phyloP scores from a whole-genome alignment of 2,797 vertebrate species.

The Graptemys geographica region DNA sequence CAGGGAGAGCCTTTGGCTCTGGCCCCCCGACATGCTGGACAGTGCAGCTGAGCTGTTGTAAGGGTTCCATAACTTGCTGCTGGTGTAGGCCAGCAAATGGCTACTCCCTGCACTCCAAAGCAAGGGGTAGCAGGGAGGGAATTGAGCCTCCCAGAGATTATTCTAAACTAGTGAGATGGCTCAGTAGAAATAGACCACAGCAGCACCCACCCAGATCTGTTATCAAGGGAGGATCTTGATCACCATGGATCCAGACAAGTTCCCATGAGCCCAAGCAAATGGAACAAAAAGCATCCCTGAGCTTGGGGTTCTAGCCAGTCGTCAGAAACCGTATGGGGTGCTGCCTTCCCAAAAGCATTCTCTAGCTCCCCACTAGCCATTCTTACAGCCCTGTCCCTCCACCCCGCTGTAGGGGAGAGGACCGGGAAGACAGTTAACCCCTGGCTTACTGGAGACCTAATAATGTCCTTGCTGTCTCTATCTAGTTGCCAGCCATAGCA shows the following conservation, averaged over 20 bases:
- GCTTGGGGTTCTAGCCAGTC: fast-evolving
- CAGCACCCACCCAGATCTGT: background rate
- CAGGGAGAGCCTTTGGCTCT: background rate
- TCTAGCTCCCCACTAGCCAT: background rate
- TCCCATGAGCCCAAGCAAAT: background rate
- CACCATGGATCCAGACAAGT: background rate
- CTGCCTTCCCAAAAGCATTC: background rate
- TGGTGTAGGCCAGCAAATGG: background rate
- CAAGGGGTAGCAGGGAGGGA: background rate
- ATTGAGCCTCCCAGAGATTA: background rate
- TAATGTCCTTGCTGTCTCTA: background rate
- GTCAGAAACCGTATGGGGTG: background rate
- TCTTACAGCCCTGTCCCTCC: background rate
- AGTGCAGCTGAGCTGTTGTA: background rate
- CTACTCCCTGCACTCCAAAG: background rate
- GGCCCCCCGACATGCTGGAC: background rate
- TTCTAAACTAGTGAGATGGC: background rate
- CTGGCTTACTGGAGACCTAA: background rate
- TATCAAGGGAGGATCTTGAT: background rate
- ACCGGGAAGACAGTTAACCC: background rate
- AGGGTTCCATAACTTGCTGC: background rate
- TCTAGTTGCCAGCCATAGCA: background rate
- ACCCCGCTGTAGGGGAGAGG: background rate
- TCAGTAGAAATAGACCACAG: background rate
- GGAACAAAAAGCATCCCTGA: background rate